Evolutionary conservation across 2,888 invertebrate species (phyloP).

Genomic region (Sarcophaga caerulescens): DNA sequence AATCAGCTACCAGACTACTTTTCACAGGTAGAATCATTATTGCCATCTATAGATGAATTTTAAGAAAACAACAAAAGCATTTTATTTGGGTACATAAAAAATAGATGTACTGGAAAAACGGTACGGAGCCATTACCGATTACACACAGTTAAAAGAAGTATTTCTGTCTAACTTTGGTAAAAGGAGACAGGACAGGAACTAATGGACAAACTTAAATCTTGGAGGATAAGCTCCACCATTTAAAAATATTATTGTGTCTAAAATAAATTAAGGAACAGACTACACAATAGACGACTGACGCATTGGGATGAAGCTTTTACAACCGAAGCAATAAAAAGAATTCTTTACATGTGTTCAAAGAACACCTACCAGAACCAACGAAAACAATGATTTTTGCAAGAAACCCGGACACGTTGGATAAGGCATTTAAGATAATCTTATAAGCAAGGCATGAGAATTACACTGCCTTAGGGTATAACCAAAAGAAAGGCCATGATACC

Average conservation of each 20-base stretch:
- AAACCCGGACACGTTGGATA: neutral
- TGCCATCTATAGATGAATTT: slow-evolving; percentile 28
- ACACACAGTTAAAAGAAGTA: slow-evolving; percentile 16
- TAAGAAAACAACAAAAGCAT: slow-evolving; percentile 13
- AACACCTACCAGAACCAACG: too few relatives aligned
- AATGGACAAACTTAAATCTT: too few relatives aligned
- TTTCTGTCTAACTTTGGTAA: slow-evolving; percentile 21
- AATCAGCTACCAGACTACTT: slow-evolving; percentile 43
- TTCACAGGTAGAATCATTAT: slow-evolving; percentile 20
- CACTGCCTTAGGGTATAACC: neutral
- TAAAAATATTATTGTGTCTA: slow-evolving; percentile 45
- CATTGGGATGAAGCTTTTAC: slow-evolving; percentile 23
- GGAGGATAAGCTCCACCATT: slow-evolving; percentile 35
- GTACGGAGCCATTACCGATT: too few relatives aligned
- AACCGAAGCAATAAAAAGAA: slow-evolving; percentile 34
- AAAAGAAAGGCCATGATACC: neutral
- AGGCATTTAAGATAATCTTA: slow-evolving; percentile 13
- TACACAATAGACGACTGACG: slow-evolving; percentile 27
- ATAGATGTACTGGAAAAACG: slow-evolving; percentile 30
- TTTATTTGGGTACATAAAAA: slow-evolving; percentile 43
- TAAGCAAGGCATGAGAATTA: slow-evolving; percentile 6
- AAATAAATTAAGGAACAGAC: slow-evolving; percentile 32
- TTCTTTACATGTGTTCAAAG: slow-evolving; percentile 12
- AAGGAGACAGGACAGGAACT: slow-evolving; percentile 33
- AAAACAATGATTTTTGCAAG: neutral